phyloP scores from a whole-genome alignment of 2,797 vertebrate genomes.

The Hemitrygon akajei region DNA sequence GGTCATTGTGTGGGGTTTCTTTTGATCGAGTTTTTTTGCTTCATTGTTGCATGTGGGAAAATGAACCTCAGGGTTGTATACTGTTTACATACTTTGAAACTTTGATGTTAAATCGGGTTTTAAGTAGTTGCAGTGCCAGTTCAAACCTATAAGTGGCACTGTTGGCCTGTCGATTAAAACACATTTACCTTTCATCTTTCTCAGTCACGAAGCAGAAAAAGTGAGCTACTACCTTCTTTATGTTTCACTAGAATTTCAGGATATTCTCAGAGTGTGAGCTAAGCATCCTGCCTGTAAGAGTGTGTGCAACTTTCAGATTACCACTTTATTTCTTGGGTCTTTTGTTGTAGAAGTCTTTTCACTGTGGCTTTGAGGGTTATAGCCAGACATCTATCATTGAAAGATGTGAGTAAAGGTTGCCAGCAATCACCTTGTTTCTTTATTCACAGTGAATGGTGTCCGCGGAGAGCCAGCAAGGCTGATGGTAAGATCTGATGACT shows the following conservation, averaged over 20 bases:
- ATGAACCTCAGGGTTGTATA: too few relatives aligned
- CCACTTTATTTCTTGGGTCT: background rate
- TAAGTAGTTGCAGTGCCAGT: background rate
- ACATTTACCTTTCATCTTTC: background rate
- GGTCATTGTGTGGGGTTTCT: too few relatives aligned
- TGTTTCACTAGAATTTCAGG: background rate
- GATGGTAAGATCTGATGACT: background rate
- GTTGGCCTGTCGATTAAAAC: background rate
- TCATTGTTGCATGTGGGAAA: too few relatives aligned
- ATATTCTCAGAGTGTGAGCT: background rate
- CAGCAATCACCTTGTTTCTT: background rate
- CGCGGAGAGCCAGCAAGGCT: too few relatives aligned
- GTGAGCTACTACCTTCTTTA: background rate
- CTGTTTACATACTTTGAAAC: too few relatives aligned
- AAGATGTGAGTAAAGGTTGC: background rate
- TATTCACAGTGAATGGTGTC: background rate
- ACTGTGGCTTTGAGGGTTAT: background rate
- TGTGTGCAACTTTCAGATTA: background rate
- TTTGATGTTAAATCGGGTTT: background rate
- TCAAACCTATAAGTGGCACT: constrained; percentile 3
- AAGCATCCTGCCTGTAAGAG: background rate
- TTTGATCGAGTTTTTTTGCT: too few relatives aligned
- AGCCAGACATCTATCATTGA: background rate
- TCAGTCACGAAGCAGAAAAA: background rate
- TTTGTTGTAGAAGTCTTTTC: background rate